These are phyloP conservation scores for Calidris pygmaea DNA, from an alignment of 2,113 vertebrate species.

Conservation along the genomic window DNA sequence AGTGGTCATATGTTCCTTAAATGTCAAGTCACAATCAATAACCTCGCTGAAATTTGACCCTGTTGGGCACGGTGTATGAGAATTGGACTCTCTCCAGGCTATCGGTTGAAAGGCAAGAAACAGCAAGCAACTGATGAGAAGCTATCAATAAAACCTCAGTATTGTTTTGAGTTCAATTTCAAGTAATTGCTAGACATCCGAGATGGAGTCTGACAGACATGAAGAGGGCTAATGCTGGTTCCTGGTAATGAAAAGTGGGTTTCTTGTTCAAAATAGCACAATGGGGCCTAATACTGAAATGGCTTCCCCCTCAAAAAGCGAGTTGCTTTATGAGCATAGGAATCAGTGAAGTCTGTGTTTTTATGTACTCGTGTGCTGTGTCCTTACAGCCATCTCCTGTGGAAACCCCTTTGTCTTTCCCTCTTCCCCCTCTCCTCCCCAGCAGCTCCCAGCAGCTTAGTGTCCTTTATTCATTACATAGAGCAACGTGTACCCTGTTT, in stretches of 20 bases:
- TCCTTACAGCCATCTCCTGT: neutral
- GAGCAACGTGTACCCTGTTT: neutral
- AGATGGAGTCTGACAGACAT: slow-evolving; percentile 32
- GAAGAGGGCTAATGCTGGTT: slow-evolving; percentile 4
- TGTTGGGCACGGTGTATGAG: neutral
- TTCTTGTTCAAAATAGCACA: slow-evolving; percentile 38
- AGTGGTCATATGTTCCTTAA: slow-evolving; percentile 15
- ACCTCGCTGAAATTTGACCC: neutral
- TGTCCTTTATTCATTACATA: neutral
- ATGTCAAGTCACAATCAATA: slow-evolving; percentile 46
- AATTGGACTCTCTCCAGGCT: neutral
- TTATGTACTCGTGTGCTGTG: neutral
- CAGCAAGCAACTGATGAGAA: slow-evolving; percentile 23
- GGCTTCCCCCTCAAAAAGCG: neutral
- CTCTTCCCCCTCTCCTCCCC: neutral
- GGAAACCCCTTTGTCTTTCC: neutral
- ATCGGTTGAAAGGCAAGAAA: slow-evolving; percentile 17
- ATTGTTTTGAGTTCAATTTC: slow-evolving; percentile 53
- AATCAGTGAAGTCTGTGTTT: neutral
- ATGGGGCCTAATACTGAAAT: slow-evolving; percentile 25
- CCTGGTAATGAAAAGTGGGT: slow-evolving; percentile 15
- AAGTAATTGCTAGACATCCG: slow-evolving; percentile 40
- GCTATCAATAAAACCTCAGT: slow-evolving; percentile 38
- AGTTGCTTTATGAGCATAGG: neutral
- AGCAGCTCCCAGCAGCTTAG: neutral